Evolutionary conservation across 2,888 invertebrate genomes (phyloP).

Genomic region (Dicycla oo): DNA sequence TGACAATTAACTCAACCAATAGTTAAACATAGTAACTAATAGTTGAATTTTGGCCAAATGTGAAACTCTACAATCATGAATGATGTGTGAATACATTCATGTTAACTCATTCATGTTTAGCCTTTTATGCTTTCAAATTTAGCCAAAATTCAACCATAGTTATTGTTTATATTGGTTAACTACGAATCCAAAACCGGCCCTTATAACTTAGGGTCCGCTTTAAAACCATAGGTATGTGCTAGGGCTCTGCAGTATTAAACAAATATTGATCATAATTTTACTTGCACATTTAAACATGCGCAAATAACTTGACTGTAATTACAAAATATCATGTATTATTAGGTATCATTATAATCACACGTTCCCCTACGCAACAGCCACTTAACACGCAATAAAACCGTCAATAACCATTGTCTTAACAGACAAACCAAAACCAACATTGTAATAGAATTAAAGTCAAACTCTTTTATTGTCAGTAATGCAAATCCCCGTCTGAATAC

Average conservation of each 20-base stretch:
- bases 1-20: no score
- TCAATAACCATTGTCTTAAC: slow-evolving; percentile 44
- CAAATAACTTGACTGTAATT: neutral
- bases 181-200: no score
- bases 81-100: no score
- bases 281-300: neutral
- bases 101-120: no score
- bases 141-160: no score
- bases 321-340: neutral
- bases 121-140: no score
- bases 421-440: slow-evolving; percentile 66
- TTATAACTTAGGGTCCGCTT: no score
- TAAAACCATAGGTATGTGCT: neutral
- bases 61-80: no score
- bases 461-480: slow-evolving; percentile 84
- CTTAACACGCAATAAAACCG: slow-evolving; percentile 53
- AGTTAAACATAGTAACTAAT: no score
- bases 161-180: no score
- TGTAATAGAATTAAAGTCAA: slow-evolving; percentile 75
- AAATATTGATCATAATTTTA: neutral
- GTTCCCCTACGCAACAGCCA: slow-evolving; percentile 9
- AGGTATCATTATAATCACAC: slow-evolving; percentile 18
- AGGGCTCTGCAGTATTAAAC: no score
- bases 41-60: no score
- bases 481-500: slow-evolving; percentile 86